Percentiles rank a stretch among this genome's conserved stretches.
Evolutionary conservation across 2,113 vertebrate genomes (phyloP).

Genomic region (Nipponia nippon): DNA sequence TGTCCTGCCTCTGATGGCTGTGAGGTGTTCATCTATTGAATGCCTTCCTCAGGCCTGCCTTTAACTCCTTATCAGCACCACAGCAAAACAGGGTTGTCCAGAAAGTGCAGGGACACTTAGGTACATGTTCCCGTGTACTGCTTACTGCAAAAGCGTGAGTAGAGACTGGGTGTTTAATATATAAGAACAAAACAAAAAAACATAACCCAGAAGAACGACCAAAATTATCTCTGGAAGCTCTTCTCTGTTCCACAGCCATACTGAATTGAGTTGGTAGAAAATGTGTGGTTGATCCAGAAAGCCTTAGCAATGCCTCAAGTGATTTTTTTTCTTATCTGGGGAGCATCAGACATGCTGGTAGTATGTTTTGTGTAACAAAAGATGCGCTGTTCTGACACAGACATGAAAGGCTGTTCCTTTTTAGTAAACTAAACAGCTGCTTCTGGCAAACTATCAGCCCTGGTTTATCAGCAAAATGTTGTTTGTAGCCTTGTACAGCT

Average conservation of each 20-base stretch:
- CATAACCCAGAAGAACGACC: background rate
- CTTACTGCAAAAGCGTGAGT: background rate
- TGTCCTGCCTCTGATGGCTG: background rate
- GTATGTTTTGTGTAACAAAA: background rate
- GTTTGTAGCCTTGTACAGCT: background rate
- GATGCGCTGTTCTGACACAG: background rate
- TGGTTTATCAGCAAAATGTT: slow-evolving; percentile 1
- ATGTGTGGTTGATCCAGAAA: background rate
- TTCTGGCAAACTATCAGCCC: background rate
- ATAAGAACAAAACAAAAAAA: background rate
- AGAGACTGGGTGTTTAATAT: background rate
- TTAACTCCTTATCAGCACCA: background rate
- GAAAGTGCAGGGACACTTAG: background rate
- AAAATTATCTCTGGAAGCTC: background rate
- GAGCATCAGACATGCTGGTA: background rate
- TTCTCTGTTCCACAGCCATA: background rate
- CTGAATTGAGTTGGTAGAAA: background rate
- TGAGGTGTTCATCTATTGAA: background rate
- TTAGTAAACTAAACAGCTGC: background rate
- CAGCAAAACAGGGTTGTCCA: background rate
- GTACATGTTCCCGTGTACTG: background rate
- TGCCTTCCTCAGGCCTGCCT: background rate
- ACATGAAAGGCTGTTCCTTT: background rate
- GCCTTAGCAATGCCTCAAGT: background rate
- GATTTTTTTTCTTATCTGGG: background rate